Evolutionary conservation across 2,888 invertebrate genomes (phyloP), one percentile per base, ranked within the genome.

Genomic region (Rhamphomyia laevipes): DNA sequence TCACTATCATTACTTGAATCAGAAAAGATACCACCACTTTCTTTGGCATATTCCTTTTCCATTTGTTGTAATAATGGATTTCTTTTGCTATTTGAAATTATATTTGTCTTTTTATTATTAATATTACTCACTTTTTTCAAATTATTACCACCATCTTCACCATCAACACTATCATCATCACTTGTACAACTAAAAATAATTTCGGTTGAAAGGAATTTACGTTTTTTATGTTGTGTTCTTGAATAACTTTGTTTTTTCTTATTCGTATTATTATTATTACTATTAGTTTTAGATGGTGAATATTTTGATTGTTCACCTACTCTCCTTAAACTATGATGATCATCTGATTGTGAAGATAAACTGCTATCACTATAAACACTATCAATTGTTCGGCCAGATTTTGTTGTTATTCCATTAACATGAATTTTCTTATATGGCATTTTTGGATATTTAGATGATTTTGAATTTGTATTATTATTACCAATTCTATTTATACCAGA

Each of bases 1-100:
- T 88, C 89, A 63, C 87, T 89, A 56, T 87, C 89, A 65, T 88
- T 89, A 64, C 87, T 88, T 55, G 89, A 89, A 48, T 82, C 81
- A 44, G 78, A 81, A 5, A 83, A 79, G 49, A 57, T 57, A 42
- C 61, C 56, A 45, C 77, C 76, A 51, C 77, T 78, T 48, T 78
- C 80, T 42, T 59, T 58, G 30, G 72, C 74, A 67, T 86, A 75
- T 67, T 87, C 87, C 58, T 80, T 80, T 63, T 86, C 86, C 77
- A 87, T 81, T 66, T 82, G 81, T 54, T 78, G 77, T 13, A 84
- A 67, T 3, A 81, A 76, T 54, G 78, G 78, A 57, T 81, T 83
- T 58, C 52, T 53, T 41, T 53, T 54, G 2, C 5, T 49, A 35
- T 57, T 38, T 17, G 55, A 51, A 21, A 55, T 13, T 42, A 53